Conservation (phyloP, 2,797 vertebrate species). For the Leptodactylus fallax region DNA sequence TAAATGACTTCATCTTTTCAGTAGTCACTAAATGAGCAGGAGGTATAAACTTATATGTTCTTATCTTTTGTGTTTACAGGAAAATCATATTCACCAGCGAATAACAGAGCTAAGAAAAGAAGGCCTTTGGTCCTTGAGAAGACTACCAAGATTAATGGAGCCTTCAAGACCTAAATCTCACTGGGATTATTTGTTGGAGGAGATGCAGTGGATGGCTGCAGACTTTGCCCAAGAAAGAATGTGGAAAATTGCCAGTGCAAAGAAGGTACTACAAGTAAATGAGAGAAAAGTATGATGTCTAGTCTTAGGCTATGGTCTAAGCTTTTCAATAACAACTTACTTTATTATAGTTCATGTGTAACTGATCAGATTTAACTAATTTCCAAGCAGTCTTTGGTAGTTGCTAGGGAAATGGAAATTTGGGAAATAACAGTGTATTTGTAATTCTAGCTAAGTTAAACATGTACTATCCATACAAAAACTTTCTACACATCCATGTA, state of each 20-base stretch:
- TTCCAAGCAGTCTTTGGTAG: neutral
- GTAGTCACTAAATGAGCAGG: neutral
- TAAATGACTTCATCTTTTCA: neutral
- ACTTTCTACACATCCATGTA: no score
- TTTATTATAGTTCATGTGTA: neutral
- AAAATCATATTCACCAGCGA: slow-evolving; percentile 93
- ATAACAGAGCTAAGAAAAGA: slow-evolving; percentile 94
- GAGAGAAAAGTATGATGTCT: neutral
- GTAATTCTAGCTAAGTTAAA: no score
- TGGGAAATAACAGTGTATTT: no score
- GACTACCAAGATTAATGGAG: slow-evolving; percentile 93
- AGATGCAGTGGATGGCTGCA: slow-evolving; percentile 99
- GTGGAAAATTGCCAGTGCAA: slow-evolving; percentile 96
- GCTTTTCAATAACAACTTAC: neutral
- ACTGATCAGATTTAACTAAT: neutral
- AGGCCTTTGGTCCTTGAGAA: slow-evolving; percentile 92
- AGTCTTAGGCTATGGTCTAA: neutral
- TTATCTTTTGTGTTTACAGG: slow-evolving; percentile 73
- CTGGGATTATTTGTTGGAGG: slow-evolving; percentile 97
- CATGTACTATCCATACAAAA: no score
- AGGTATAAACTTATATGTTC: no score
- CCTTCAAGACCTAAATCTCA: slow-evolving; percentile 91
- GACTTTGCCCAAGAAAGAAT: slow-evolving; percentile 97
- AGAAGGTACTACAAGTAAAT: slow-evolving; percentile 81
- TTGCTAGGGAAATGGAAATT: neutral